A percentile compares a stretch with the other conserved stretches of the same genome.
phyloP scores from a whole-genome alignment of 1,140 invertebrate species.

The Drosophila sturtevanti region DNA sequence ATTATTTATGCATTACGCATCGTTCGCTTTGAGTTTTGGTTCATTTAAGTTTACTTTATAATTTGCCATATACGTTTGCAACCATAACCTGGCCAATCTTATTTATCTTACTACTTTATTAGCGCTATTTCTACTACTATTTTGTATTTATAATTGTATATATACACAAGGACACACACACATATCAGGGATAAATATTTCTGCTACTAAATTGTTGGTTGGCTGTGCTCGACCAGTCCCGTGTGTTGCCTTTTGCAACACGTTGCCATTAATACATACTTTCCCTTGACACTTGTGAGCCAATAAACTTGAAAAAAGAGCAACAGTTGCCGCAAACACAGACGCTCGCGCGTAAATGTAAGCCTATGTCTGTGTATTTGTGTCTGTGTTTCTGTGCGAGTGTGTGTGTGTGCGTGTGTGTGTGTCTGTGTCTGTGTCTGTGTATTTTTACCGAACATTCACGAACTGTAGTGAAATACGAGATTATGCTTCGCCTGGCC shows the following conservation, averaged over 20 bases:
- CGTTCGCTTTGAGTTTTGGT: no score
- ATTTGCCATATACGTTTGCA: not conserved
- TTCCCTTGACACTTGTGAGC: constrained; percentile 80
- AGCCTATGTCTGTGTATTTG: not conserved
- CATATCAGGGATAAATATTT: constrained; percentile 35
- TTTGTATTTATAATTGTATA: constrained; percentile 43
- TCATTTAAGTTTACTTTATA: not conserved
- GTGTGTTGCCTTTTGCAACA: constrained; percentile 58
- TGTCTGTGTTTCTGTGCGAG: no score
- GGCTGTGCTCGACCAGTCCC: constrained; percentile 27
- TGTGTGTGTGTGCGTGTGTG: not conserved
- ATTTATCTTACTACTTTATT: constrained; percentile 36
- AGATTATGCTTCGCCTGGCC: constrained; percentile 26
- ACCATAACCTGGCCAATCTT: constrained; percentile 3
- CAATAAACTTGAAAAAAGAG: constrained; percentile 81
- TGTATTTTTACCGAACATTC: constrained; percentile 25
- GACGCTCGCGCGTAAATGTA: constrained; percentile 18
- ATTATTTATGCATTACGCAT: no score
- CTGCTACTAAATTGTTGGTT: constrained; percentile 34
- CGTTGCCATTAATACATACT: constrained; percentile 80
- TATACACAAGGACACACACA: not conserved
- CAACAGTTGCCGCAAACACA: constrained; percentile 71
- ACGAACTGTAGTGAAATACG: constrained; percentile 33
- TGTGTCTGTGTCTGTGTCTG: not conserved
- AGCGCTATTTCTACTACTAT: constrained; percentile 55